Percentiles rank a stretch among this genome's conserved stretches.
Evolutionary conservation across 2,113 vertebrate genomes (phyloP).

Genomic region (Centropus bengalensis): DNA sequence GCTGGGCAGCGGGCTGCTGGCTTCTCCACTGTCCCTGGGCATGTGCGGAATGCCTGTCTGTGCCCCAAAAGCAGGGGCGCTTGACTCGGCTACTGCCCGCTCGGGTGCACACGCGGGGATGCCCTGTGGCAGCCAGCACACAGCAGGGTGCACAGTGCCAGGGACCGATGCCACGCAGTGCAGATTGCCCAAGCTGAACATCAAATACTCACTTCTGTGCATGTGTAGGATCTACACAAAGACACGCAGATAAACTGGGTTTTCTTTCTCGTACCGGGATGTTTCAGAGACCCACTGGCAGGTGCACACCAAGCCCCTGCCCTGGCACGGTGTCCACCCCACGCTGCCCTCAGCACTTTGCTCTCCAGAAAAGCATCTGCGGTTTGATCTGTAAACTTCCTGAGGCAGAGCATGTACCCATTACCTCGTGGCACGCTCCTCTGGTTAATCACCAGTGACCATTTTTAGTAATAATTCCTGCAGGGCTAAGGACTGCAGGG

Average conservation of each 20-base stretch:
- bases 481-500: not conserved
- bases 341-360: no score
- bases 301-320: fast-evolving
- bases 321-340: not conserved
- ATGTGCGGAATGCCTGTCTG: fast-evolving
- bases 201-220: fast-evolving
- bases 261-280: fast-evolving
- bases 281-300: not conserved
- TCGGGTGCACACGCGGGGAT: fast-evolving
- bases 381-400: not conserved
- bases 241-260: fast-evolving
- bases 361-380: not conserved
- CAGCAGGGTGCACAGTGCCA: fast-evolving
- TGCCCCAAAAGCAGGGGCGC: not conserved
- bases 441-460: constrained; percentile 16
- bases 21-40: not conserved
- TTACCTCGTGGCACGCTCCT: not conserved
- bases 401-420: not conserved
- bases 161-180: fast-evolving
- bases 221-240: fast-evolving
- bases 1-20: not conserved
- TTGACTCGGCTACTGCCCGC: not conserved
- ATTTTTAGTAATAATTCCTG: constrained; percentile 52
- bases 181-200: fast-evolving
- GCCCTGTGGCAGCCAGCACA: not conserved